These are phyloP conservation scores for Noctilio leporinus DNA, from an alignment of 2,113 vertebrate genomes.

Conservation along the genomic window DNA sequence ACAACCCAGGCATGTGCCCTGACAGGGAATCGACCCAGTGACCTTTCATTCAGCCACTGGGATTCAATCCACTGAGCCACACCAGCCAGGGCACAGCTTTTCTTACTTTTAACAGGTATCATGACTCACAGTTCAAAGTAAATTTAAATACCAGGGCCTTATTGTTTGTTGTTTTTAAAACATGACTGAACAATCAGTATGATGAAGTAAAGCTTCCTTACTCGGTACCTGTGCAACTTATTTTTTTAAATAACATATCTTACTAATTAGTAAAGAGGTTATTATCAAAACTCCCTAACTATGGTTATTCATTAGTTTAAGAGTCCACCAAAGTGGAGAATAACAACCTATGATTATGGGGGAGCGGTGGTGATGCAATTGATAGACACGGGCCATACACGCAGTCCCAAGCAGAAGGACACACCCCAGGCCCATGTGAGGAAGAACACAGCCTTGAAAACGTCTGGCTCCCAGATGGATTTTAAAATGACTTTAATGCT, in stretches of 20 bases:
- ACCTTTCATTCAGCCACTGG: too few relatives aligned
- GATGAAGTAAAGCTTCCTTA: neutral
- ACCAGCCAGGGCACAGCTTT: too few relatives aligned
- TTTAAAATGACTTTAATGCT: neutral
- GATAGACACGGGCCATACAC: neutral
- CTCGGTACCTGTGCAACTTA: neutral
- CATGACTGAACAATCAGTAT: neutral
- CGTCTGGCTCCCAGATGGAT: neutral
- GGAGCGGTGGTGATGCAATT: neutral
- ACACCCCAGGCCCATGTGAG: neutral
- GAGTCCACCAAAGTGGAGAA: neutral
- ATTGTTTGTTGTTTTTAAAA: neutral
- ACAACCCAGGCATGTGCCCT: too few relatives aligned
- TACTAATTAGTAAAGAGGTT: neutral
- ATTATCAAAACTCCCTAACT: neutral
- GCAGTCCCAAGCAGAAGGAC: neutral
- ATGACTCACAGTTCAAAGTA: neutral
- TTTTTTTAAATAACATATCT: neutral
- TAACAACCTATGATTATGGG: neutral
- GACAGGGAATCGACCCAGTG: too few relatives aligned
- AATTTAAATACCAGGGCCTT: neutral
- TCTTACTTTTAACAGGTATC: neutral
- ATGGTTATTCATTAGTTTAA: neutral
- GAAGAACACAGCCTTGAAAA: neutral
- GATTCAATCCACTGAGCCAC: too few relatives aligned